Base-by-base conservation (phyloP, 2,888 invertebrate species). In the Cryptophagus acutangulus region DNA sequence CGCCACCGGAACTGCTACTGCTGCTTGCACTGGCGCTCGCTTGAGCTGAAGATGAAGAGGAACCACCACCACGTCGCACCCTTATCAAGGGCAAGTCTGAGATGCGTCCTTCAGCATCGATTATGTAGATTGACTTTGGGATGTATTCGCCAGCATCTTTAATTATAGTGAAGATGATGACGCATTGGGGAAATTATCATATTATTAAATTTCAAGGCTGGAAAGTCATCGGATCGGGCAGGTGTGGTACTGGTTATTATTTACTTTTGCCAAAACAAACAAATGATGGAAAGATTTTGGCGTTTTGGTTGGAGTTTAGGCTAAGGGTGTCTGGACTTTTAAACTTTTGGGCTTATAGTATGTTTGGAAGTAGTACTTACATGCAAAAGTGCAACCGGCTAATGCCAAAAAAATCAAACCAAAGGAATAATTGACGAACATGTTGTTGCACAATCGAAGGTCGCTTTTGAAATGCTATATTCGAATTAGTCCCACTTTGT, bases 101-200 rank as follows among this genome's bases (percentile, higher is more conserved):
- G 58, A 70, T 71, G 53, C 75, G 76, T 0, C 78, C 78, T 38
- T 72, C 69, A 10, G 71, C 63, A 58, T 78, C 77, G 43, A 78
- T 76, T 17, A 73, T 68, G 66, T 77, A 79, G 63, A 75, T 77
- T 3, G 77, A 73, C 44, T 75, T 75, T 8, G 78, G 78, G 38
- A 78, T 71, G 64, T 76, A 78, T 62, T 73, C 74, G 52, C 76
- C 76, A 15, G 74, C 71, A 54, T 62, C 78, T 78, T 26, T n/a
- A 3, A 26, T 8, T 26, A 4, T 6, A 3, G 3, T 26, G n/a
- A 6, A 3, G 3, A 26, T 4, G 26, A 12, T 26, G 3, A 13
- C 4, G 26, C n/a, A 26, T 26, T 26, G n/a, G 12, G 4, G n/a
- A 12, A 12, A 12, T 6, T 20, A 6, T 20, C 5, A 20, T 26